phyloP scores from a whole-genome alignment of 2,113 vertebrate genomes.

The Hoplias malabaricus region DNA sequence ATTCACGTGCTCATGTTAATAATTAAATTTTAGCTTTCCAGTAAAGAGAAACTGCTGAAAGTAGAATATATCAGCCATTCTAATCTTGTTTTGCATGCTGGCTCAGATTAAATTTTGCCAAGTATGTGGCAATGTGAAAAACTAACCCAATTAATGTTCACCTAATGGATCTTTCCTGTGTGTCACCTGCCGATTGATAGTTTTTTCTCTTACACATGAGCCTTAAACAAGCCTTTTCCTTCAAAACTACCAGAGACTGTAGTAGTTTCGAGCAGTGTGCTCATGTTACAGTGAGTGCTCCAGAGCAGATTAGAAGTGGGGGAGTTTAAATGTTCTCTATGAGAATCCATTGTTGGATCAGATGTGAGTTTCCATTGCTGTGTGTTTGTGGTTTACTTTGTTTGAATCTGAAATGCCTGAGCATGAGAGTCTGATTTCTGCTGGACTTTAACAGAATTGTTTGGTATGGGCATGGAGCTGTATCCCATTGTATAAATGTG shows the following conservation, averaged over 20 bases:
- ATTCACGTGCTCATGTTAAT: not conserved
- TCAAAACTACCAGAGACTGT: not conserved
- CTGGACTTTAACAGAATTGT: not conserved
- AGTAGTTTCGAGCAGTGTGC: not conserved
- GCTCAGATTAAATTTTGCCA: not conserved
- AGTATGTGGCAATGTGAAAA: not conserved
- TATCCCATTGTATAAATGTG: not conserved
- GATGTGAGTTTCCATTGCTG: not conserved
- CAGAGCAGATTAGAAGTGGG: not conserved
- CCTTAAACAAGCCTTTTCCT: too few species aligned
- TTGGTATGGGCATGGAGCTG: not conserved
- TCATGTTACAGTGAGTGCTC: not conserved
- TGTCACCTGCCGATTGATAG: not conserved
- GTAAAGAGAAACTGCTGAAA: not conserved
- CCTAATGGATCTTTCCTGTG: not conserved
- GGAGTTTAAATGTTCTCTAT: not conserved
- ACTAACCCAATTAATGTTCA: not conserved
- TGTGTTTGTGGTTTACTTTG: not conserved
- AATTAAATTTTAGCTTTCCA: not conserved
- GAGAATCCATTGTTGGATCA: not conserved
- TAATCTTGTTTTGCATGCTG: not conserved
- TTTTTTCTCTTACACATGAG: too few species aligned
- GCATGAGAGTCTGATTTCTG: not conserved
- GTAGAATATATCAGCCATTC: not conserved
- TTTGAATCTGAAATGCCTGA: not conserved